Base-by-base conservation (phyloP, 2,888 invertebrate species). In the Noctua janthe region DNA sequence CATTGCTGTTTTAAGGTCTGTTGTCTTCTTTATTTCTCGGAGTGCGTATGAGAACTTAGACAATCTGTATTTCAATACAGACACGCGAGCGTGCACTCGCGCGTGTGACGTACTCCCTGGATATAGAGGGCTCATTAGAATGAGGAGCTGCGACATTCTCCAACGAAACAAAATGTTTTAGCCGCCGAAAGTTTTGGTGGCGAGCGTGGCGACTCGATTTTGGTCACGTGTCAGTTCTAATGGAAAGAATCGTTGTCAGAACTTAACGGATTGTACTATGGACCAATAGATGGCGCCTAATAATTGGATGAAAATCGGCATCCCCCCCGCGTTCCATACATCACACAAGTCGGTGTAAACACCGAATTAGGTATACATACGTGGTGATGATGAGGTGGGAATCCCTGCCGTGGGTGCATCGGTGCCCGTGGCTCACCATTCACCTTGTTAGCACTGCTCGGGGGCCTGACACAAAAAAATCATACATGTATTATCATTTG, bases 351-450 rank as follows among this genome's bases (percentile, higher is more conserved):
- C 13, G 3, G 59, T 59, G 3, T n/a, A 59, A n/a, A 59, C 17
- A 20, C 20, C 3, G 20, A 0, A 64, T 35, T 20, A 66, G 23
- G 20, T 39, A 51, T 76, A 92, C 94, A 92, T 77, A 97, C 96
- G 90, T 96, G 96, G 71, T 95, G 96, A 64, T 96, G 97, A 78
- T 97, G 97, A 15, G 96, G 96, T 43, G 95, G 95, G 92, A 96
- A 96, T 74, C 94, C 94, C 81, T 94, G 96, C 5, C 95, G 89
- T 1, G 94, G 93, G 72, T 94, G 94, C 74, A 92, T 94, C 43
- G 94, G 90, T 0, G 86, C 92, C 51, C 95, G 93, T 2, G 94
- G 94, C 81, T 96, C 96, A 11, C 97, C 97, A 86, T 97, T 97
- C 89, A 96, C 91, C 85, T 97, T 97, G 73, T 92, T 94, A 39